Conservation (phyloP, 2,797 vertebrate species). For the Lepilemur ruficaudatus region DNA sequence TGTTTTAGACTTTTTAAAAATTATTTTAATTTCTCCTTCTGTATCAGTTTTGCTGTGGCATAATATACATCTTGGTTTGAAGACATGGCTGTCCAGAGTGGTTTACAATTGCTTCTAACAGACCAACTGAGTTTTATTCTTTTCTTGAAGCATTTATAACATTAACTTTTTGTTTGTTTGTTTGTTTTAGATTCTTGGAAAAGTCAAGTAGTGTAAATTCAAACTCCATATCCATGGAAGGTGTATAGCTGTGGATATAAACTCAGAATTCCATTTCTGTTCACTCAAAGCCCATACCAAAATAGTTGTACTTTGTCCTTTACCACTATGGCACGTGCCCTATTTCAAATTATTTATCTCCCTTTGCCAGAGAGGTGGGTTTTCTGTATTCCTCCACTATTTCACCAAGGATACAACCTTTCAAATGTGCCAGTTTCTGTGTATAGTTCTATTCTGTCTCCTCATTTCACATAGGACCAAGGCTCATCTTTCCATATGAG, state of each 20-base stretch:
- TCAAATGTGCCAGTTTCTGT: neutral
- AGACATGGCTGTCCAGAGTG: neutral
- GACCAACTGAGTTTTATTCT: neutral
- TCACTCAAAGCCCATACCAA: neutral
- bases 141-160: neutral
- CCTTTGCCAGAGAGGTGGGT: neutral
- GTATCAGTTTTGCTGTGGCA: neutral
- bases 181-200: neutral
- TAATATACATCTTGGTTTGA: neutral
- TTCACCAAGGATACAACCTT: neutral
- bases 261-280: neutral
- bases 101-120: neutral
- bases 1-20: neutral
- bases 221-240: neutral
- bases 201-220: neutral
- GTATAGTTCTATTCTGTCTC: neutral
- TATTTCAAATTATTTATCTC: neutral
- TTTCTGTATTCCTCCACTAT: neutral
- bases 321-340: neutral
- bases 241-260: neutral
- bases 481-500: neutral
- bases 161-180: neutral
- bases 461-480: neutral
- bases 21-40: neutral
- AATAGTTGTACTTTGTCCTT: neutral